These are phyloP conservation scores for Drosophila gaucha DNA, from an alignment of 2,888 invertebrate genomes.

Conservation along the genomic window DNA sequence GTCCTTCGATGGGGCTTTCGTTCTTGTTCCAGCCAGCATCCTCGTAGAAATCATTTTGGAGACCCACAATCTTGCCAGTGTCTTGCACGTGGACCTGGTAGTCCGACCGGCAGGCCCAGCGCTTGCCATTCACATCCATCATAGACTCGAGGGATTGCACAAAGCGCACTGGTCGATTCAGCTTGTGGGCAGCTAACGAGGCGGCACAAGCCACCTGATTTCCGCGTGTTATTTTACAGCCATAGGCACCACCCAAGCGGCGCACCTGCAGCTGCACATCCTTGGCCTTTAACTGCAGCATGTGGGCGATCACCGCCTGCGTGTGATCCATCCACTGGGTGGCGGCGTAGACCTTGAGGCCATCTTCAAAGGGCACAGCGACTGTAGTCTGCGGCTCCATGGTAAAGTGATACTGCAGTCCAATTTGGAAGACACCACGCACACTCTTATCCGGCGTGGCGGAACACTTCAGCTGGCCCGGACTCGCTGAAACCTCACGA, in stretches of 20 bases:
- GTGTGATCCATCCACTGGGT: slow-evolving; percentile 88
- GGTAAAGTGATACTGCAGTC: slow-evolving; percentile 90
- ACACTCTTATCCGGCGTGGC: slow-evolving; percentile 50
- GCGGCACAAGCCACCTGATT: slow-evolving; percentile 88
- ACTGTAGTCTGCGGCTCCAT: slow-evolving; percentile 91
- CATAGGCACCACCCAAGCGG: slow-evolving; percentile 93
- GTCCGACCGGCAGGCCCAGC: slow-evolving; percentile 87
- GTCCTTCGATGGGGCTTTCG: slow-evolving; percentile 85
- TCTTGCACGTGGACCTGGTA: slow-evolving; percentile 88
- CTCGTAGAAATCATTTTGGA: slow-evolving; percentile 86
- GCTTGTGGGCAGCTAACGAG: slow-evolving; percentile 88
- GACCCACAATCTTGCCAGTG: slow-evolving; percentile 88
- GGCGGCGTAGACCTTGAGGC: slow-evolving; percentile 88
- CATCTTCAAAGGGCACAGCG: slow-evolving; percentile 89
- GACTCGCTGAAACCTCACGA: slow-evolving; percentile 49
- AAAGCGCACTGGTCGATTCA: slow-evolving; percentile 89
- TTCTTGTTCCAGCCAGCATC: slow-evolving; percentile 86
- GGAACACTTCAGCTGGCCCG: slow-evolving; percentile 34
- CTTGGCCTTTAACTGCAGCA: slow-evolving; percentile 87
- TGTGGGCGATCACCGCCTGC: slow-evolving; percentile 86
- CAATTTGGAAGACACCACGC: slow-evolving; percentile 86
- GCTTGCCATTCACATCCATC: slow-evolving; percentile 89
- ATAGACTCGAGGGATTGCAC: slow-evolving; percentile 90
- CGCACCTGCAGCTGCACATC: slow-evolving; percentile 89
- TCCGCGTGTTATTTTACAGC: slow-evolving; percentile 89